Evolutionary conservation across 2,113 vertebrate genomes (phyloP).

Genomic region (Athene cunicularia): DNA sequence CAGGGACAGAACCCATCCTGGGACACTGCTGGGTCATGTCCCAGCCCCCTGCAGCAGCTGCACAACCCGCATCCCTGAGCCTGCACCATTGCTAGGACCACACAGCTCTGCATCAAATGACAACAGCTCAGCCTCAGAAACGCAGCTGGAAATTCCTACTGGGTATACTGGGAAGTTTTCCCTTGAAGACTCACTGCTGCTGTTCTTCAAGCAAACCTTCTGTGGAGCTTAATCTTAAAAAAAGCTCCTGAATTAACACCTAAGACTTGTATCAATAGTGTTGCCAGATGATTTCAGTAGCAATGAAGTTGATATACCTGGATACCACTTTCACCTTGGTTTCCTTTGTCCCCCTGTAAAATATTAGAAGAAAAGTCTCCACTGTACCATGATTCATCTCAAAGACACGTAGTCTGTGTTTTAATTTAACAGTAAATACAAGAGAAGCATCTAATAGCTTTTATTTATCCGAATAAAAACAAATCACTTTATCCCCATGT

Average conservation of each 20-base stretch:
- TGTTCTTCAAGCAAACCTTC: neutral
- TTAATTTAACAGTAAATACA: neutral
- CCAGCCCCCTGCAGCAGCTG: neutral
- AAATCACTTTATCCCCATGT: neutral
- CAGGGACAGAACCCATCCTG: neutral
- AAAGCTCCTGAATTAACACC: neutral
- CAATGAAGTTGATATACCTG: conserved; percentile 71
- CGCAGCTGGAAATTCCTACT: neutral
- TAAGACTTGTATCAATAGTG: neutral
- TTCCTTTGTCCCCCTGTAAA: conserved; percentile 83
- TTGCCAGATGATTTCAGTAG: neutral
- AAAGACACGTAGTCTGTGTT: neutral
- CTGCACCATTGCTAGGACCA: neutral
- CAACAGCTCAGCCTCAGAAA: neutral
- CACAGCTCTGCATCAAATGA: neutral
- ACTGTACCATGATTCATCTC: neutral
- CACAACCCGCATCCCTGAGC: neutral
- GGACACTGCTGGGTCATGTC: neutral
- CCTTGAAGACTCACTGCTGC: neutral
- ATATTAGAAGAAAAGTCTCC: conserved; percentile 24
- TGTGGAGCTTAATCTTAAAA: neutral
- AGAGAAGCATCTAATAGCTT: neutral
- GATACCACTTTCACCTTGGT: conserved; percentile 76
- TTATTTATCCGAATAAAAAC: neutral
- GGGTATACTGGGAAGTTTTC: neutral